Conservation (phyloP, 2,888 invertebrate genomes). For the Yponomeuta sedellus region DNA sequence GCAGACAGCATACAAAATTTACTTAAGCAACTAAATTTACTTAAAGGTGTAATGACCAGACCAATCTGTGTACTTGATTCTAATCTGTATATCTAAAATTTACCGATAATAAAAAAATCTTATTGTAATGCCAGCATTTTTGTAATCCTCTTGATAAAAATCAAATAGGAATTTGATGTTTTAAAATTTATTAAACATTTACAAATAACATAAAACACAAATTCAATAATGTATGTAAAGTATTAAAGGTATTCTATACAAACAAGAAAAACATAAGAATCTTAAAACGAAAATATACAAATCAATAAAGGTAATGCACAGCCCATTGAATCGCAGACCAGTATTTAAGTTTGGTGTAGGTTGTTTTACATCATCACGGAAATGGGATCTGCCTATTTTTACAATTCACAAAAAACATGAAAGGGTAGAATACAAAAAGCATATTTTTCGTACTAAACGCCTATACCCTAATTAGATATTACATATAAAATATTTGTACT, state of each 20-base stretch:
- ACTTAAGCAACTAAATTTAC: conserved; percentile 44
- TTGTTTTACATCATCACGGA: not conserved
- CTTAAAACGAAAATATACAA: conserved; percentile 42
- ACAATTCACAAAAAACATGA: not conserved
- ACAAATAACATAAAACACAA: conserved; percentile 38
- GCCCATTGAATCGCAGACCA: conserved; percentile 73
- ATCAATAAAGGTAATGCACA: conserved; percentile 56
- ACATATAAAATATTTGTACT: not conserved
- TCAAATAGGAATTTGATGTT: conserved; percentile 11
- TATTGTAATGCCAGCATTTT: no score
- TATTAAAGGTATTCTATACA: conserved; percentile 32
- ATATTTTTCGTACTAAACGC: not conserved
- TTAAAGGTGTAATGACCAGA: conserved; percentile 30
- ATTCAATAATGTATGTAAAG: conserved; percentile 36
- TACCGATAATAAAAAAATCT: conserved; percentile 13
- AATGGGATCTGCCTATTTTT: no score
- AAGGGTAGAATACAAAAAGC: not conserved
- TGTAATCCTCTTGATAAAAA: not conserved
- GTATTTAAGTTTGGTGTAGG: conserved; percentile 44
- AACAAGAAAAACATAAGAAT: conserved; percentile 32
- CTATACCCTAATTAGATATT: not conserved
- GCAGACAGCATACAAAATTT: conserved; percentile 45
- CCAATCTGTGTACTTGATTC: conserved; percentile 42
- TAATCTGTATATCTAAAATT: conserved; percentile 58
- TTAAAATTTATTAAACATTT: conserved; percentile 52